Base-by-base conservation (phyloP, 2,797 vertebrate genomes). In the Eremophila alpestris region DNA sequence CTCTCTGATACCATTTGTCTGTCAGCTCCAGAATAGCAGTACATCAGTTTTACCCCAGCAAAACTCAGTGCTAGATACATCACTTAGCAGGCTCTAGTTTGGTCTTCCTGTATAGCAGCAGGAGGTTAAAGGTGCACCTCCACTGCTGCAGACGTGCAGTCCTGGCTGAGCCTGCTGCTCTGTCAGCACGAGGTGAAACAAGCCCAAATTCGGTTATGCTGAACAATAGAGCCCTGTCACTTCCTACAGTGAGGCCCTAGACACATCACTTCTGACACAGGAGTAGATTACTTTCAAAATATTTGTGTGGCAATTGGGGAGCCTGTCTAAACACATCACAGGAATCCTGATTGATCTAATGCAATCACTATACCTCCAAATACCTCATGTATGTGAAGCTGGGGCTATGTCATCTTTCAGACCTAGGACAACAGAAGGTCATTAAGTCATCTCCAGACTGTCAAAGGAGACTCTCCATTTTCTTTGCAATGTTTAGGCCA, bases 171-270 rank as follows among this genome's bases (percentile, higher is more conserved):
- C 77, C 76, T 81, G 76, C 58, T 4, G 1, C 4, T 88, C 91
- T 93, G 85, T 93, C 94, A 91, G 87, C 89, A 70, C 3, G 0
- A 43, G 19, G 34, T 30, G 5, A 58, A 96, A 93, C 83, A 90
- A 95, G 79, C 87, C 89, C 89, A 83, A 22, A 87, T 82, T 91
- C 77, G 67, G 87, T 94, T 92, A 51, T 76, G 59, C 59, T 77
- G 83, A 95, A 94, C 95, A 88, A 93, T 91, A 62, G 92, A 85
- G 63, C 92, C 91, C 69, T 96, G 92, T 93, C 95, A 92, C 84
- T 97, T 91, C 85, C 68, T 88, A 74, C 90, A 83, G 80, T 75
- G 84, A 80, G 87, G 45, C 60, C 89, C 83, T 83, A 94, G 54
- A 90, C 78, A 70, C 59, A 83, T 27, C 55, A 38, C 78, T 93